Evolutionary conservation across 2,113 vertebrate species (phyloP), one percentile per base, ranked within the genome.

Genomic region (Oncorhynchus nerka): DNA sequence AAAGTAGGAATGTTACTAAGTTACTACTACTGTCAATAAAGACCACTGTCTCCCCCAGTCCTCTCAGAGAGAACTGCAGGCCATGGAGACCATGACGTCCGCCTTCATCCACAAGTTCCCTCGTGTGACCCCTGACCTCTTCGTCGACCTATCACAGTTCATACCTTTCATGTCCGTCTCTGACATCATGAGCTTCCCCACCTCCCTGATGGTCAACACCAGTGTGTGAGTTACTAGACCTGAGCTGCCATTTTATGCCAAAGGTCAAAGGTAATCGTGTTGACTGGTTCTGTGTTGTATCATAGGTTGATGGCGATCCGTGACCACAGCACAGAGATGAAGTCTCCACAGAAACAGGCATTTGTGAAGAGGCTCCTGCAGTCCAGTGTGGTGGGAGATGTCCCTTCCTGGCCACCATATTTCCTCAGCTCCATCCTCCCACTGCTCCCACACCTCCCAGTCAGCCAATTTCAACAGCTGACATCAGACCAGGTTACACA

Each of bases 161-260:
- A 94, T 97, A 49, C 96, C 95, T 49, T 97, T 96, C 86, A 92
- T 96, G 95, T 95, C 95, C 0, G 94, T 95, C 55, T 93, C 95
- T 3, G 95, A 97, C 85, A 95, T 97, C 67, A 91, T 93, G 91
- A 95, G 91, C 79, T 94, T 97, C 76, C 96, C 96, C 0, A 90
- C 93, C 1, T 94, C 94, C 0, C 91, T 97, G 73, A 86, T 97
- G 75, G 91, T 93, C 89, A 96, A 96, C 0, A 94, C 95, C 85
- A 96, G 92, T 1, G 95, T 96, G 95, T 97, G 89, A 95, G 96
- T 89, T 22, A 28, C 48, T 4, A 51, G 67, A 30, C 39, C 9
- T 24, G 57, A 1, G 65, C 30, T 4, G 32, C 65, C 15, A 28
- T 55, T 68, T 28, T 7, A 62, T 67, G 74, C 1, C 30, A 26